Conservation (phyloP, 2,888 invertebrate species). For the Agonum fuliginosum region DNA sequence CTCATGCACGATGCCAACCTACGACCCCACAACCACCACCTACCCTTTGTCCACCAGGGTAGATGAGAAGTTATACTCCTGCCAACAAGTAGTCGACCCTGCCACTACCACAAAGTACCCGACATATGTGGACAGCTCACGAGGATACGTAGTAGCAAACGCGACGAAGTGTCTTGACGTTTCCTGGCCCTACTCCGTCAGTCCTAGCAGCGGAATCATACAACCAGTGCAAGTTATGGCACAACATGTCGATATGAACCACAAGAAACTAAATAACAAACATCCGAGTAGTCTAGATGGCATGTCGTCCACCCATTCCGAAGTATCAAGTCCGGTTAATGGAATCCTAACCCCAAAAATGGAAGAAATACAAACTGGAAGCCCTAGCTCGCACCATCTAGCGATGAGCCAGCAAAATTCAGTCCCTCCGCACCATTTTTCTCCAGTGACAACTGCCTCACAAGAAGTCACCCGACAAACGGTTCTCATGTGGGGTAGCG, state of each 20-base stretch:
- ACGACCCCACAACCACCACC: conserved; percentile 73
- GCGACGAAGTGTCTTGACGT: conserved; percentile 72
- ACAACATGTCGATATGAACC: conserved; percentile 60
- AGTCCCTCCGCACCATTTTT: conserved; percentile 70
- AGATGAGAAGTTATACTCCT: conserved; percentile 79
- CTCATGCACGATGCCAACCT: conserved; percentile 78
- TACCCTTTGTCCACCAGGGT: conserved; percentile 75
- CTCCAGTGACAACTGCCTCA: conserved; percentile 67
- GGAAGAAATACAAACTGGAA: conserved; percentile 73
- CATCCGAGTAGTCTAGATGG: conserved; percentile 73
- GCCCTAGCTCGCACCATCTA: conserved; percentile 64
- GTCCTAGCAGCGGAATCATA: conserved; percentile 73
- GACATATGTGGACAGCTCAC: conserved; percentile 76
- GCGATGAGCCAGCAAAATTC: conserved; percentile 65
- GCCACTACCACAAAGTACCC: conserved; percentile 77
- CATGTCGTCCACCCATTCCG: conserved; percentile 76
- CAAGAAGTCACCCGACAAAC: conserved; percentile 86
- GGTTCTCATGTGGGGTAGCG: conserved; percentile 93
- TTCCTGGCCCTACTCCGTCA: conserved; percentile 73
- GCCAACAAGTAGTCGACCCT: conserved; percentile 77
- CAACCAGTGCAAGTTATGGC: conserved; percentile 71
- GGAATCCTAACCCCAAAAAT: conserved; percentile 77
- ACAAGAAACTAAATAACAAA: conserved; percentile 65
- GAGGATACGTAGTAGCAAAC: conserved; percentile 75
- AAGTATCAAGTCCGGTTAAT: conserved; percentile 79